phyloP scores from a whole-genome alignment of 2,888 invertebrate genomes.

The Thera britannica region DNA sequence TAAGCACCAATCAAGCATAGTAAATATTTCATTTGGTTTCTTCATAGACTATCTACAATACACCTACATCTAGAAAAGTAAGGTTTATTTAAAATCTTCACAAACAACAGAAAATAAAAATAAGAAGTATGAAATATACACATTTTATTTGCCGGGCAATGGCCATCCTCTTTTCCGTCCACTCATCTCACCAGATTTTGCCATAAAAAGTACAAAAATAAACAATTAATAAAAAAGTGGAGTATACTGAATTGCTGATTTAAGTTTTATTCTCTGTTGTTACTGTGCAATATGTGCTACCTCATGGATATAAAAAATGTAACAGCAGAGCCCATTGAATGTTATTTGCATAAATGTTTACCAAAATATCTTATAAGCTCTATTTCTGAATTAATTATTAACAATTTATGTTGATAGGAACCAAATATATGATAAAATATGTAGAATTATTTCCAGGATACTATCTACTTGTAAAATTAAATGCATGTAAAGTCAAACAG shows the following conservation, averaged over 20 bases:
- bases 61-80: neutral
- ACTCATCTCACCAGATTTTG: too few species aligned
- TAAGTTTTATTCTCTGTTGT: constrained; percentile 14
- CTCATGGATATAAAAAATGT: constrained; percentile 18
- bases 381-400: constrained; percentile 10
- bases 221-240: too few species aligned
- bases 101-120: constrained; percentile 19
- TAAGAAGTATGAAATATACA: neutral
- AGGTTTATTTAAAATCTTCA: constrained; percentile 10
- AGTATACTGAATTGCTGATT: neutral
- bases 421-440: neutral
- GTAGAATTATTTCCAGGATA: neutral
- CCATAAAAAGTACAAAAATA: too few species aligned
- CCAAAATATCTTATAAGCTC: constrained; percentile 13
- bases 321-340: constrained; percentile 20
- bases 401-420: constrained; percentile 5
- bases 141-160: too few species aligned
- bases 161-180: too few species aligned
- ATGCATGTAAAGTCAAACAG: neutral
- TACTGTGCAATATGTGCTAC: constrained; percentile 23
- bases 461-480: neutral
- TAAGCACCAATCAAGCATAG: neutral
- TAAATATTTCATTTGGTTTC: constrained; percentile 26
- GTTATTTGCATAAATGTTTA: constrained; percentile 15
- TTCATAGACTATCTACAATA: constrained; percentile 13